Evolutionary conservation across 2,113 vertebrate genomes (phyloP).

Genomic region (Trematocara zebra): DNA sequence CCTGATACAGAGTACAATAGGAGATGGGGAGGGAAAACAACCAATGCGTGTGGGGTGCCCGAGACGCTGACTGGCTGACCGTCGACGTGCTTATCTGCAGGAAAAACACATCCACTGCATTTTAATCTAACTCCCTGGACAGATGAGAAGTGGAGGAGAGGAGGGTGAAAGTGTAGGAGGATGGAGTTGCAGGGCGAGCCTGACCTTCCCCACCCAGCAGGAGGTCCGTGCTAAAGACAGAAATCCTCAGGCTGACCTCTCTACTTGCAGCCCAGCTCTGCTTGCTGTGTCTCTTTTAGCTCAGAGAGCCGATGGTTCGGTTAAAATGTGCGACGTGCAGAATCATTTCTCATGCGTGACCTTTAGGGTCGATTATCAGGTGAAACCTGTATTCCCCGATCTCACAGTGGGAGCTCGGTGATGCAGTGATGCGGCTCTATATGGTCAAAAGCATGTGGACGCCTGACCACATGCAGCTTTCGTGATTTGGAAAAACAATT

Average conservation of each 20-base stretch:
- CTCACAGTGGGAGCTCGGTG: not conserved
- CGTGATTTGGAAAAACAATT: not conserved
- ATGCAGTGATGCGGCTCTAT: not conserved
- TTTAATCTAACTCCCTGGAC: not conserved
- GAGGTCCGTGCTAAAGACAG: conserved; percentile 23
- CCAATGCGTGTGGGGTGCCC: not conserved
- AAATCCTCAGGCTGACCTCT: conserved; percentile 19
- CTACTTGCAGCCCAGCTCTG: not conserved
- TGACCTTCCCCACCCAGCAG: conserved; percentile 20
- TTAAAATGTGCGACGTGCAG: not conserved
- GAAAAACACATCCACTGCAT: not conserved
- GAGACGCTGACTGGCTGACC: not conserved
- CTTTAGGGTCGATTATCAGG: not conserved
- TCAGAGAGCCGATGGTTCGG: not conserved
- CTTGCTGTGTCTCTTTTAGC: not conserved
- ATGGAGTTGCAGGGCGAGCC: not conserved
- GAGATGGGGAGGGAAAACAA: not conserved
- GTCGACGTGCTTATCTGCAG: not conserved
- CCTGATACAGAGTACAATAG: not conserved
- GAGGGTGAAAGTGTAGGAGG: not conserved
- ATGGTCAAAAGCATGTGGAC: not conserved
- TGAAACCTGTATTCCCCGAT: not conserved
- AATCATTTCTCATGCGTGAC: not conserved
- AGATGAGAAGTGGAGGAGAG: not conserved
- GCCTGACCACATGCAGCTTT: not conserved